phyloP scores from a whole-genome alignment of 2,888 invertebrate genomes.

The Drosophila fulvimacula region DNA sequence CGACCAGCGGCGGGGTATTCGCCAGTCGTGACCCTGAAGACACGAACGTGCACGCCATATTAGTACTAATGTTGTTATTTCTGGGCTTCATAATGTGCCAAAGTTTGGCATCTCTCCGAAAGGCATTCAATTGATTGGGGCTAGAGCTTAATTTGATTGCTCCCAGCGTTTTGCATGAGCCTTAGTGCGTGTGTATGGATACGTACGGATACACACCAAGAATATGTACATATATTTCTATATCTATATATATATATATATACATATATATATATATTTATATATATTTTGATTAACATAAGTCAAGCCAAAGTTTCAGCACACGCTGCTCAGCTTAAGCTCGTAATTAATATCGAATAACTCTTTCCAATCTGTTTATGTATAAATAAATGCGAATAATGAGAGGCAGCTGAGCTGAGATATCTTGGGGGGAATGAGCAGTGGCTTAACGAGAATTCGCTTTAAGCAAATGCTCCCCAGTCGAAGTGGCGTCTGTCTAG shows the following conservation, averaged over 20 bases:
- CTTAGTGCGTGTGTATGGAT: neutral
- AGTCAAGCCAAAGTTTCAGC: constrained; percentile 4
- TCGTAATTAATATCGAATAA: constrained; percentile 19
- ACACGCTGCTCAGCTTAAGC: neutral
- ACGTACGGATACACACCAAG: neutral
- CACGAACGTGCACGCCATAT: neutral
- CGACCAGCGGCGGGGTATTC: neutral
- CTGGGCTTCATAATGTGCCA: constrained; percentile 14
- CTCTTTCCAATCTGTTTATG: neutral
- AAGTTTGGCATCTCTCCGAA: constrained; percentile 18
- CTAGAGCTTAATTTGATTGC: constrained; percentile 30
- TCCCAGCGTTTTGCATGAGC: neutral
- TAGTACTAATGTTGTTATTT: constrained; percentile 21
- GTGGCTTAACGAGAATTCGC: neutral
- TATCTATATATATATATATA: neutral
- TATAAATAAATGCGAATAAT: neutral
- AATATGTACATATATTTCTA: neutral
- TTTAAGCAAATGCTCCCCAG: too few species aligned
- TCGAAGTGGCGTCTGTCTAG: too few species aligned
- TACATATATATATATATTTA: neutral
- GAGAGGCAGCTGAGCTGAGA: neutral
- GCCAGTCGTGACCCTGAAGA: neutral
- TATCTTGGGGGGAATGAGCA: too few species aligned
- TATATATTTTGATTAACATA: constrained; percentile 17
- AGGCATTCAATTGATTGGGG: constrained; percentile 24